Conservation (phyloP, 2,888 invertebrate genomes). For the Pardosa pseudoannulata region DNA sequence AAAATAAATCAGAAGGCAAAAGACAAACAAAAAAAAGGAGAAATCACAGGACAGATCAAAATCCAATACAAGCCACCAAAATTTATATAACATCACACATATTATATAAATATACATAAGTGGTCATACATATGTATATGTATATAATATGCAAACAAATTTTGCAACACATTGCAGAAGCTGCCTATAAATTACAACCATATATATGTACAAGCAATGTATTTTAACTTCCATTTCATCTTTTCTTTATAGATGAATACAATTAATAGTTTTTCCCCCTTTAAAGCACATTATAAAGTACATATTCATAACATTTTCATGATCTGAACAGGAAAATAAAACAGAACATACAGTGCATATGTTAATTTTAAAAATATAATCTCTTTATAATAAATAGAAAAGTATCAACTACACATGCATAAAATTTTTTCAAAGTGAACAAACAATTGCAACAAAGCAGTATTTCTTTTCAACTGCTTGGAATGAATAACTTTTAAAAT, state of each 20-base stretch:
- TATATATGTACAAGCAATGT: conserved; percentile 36
- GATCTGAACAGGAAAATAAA: neutral
- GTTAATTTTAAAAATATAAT: conserved; percentile 42
- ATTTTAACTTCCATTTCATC: neutral
- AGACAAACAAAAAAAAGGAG: neutral
- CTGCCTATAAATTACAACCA: conserved; percentile 51
- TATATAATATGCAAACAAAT: neutral
- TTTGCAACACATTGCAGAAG: conserved; percentile 28
- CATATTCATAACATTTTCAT: neutral
- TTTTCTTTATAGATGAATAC: neutral
- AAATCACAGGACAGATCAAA: neutral
- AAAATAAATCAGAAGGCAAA: no score
- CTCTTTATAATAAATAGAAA: conserved; percentile 50
- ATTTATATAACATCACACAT: neutral
- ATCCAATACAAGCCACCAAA: neutral
- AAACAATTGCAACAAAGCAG: conserved; percentile 29
- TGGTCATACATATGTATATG: neutral
- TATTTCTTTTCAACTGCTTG: neutral
- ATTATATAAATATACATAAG: neutral
- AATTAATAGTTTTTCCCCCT: neutral
- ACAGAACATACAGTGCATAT: neutral
- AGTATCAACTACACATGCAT: conserved; percentile 50
- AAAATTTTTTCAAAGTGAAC: conserved; percentile 18
- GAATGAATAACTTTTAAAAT: conserved; percentile 8
- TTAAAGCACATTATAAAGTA: neutral